phyloP scores from a whole-genome alignment of 2,113 vertebrate genomes.

The Perognathus longimembris region DNA sequence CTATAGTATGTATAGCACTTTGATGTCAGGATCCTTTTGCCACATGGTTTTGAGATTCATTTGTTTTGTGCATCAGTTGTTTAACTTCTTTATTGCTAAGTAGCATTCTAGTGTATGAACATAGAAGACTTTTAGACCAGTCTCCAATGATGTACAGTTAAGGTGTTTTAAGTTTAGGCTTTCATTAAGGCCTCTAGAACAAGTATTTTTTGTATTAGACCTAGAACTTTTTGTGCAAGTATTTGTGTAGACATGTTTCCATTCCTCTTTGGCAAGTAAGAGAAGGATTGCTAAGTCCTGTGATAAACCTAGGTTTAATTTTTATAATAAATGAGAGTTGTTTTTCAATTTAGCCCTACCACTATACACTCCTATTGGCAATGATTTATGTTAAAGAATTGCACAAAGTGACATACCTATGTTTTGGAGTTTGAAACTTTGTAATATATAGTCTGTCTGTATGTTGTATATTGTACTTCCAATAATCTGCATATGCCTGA shows the following conservation, averaged over 20 bases:
- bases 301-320: not conserved
- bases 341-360: not conserved
- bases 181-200: conserved; percentile 26
- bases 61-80: not conserved
- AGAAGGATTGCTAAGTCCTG: not conserved
- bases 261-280: conserved; percentile 38
- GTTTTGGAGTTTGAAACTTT: conserved; percentile 13
- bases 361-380: conserved; percentile 15
- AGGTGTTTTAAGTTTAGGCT: not conserved
- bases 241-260: not conserved
- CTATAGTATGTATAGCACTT: not conserved
- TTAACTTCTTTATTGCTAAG: not conserved
- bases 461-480: not conserved
- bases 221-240: not conserved
- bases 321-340: conserved; percentile 29
- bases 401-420: not conserved
- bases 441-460: not conserved
- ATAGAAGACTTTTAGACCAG: not conserved
- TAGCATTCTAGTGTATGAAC: not conserved
- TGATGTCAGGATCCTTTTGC: conserved; percentile 29
- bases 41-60: conserved; percentile 37
- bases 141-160: not conserved
- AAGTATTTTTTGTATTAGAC: too few relatives aligned
- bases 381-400: conserved; percentile 22
- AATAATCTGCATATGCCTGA: not conserved